phyloP scores from a whole-genome alignment of 2,797 vertebrate species.

The Halcyon leucocephala region DNA sequence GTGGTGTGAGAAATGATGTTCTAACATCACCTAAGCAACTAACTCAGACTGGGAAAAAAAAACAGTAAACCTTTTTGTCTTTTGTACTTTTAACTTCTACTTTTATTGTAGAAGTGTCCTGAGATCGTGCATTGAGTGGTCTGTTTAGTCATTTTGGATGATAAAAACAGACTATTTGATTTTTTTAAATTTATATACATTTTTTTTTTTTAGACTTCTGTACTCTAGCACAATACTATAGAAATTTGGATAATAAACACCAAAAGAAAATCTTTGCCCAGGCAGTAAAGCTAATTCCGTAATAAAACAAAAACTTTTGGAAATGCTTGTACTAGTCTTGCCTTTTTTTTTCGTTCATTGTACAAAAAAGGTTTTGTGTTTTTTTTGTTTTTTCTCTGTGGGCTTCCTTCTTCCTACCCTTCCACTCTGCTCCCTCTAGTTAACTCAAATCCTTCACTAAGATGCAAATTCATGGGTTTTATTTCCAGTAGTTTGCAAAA shows the following conservation, averaged over 20 bases:
- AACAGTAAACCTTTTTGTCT: neutral
- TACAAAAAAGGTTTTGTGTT: neutral
- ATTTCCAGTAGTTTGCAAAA: neutral
- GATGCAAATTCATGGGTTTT: neutral
- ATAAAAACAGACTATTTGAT: neutral
- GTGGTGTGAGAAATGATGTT: neutral
- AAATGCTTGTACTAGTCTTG: neutral
- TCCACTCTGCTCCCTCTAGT: neutral
- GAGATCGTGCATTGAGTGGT: neutral
- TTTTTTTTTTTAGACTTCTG: neutral
- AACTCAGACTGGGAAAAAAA: neutral
- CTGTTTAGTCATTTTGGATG: neutral
- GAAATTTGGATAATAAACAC: neutral
- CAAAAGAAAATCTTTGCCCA: neutral
- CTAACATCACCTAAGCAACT: neutral
- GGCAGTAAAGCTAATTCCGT: neutral
- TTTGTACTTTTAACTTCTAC: constrained; percentile 23
- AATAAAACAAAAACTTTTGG: constrained; percentile 21
- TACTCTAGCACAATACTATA: neutral
- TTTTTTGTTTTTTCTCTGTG: neutral
- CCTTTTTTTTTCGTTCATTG: neutral
- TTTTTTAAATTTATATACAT: too few relatives aligned
- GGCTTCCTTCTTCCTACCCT: neutral
- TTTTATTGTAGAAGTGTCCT: constrained; percentile 2
- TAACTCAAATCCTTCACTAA: neutral